Evolutionary conservation across 1,140 invertebrate genomes (phyloP), one percentile per base, ranked within the genome.

Genomic region (Atta colombica): DNA sequence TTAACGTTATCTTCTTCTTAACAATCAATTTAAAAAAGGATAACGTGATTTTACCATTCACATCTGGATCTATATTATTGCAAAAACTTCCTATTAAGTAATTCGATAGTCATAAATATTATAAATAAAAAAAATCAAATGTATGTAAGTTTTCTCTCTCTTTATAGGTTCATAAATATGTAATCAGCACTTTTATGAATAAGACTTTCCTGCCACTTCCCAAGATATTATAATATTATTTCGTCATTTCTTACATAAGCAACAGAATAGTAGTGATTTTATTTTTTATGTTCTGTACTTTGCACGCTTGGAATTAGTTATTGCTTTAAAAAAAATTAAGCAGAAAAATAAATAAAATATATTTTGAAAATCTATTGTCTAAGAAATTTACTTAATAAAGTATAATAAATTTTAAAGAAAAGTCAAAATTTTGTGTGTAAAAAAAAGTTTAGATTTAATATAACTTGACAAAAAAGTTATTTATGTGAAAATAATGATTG

Each of bases 161-260:
- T 61, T 12, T 25, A n/a, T 35, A 63, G 16, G 16, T 39, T 80
- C 31, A 80, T 69, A 69, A 80, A 80, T 80, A 69, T 69, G 14
- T 55, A 80, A 80, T 80, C 4, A 14, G 14, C n/a, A 45, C 3
- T 80, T 45, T 21, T n/a, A 39, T 39, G n/a, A 55, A 14, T 35
- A 8, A 5, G 39, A 53, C 8, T 45, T 45, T 45, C 39, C 39
- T 18, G 16, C 8, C 3, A 8, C n/a, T 69, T 69, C 16, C 2
- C n/a, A 80, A n/a, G 4, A 69, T 21, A 10, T 68, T 80, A 78
- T 55, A 66, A 66, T 80, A 31, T 77, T 77, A 65, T 51, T 77
- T 80, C 25, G 14, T 35, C 28, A 78, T 66, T 65, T 10, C 28
- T 78, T 66, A 14, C 18, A 45, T 49, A 65, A 49, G 7, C 1